Evolutionary conservation across 2,888 invertebrate species (phyloP).

Genomic region (Ametastegia equiseti): DNA sequence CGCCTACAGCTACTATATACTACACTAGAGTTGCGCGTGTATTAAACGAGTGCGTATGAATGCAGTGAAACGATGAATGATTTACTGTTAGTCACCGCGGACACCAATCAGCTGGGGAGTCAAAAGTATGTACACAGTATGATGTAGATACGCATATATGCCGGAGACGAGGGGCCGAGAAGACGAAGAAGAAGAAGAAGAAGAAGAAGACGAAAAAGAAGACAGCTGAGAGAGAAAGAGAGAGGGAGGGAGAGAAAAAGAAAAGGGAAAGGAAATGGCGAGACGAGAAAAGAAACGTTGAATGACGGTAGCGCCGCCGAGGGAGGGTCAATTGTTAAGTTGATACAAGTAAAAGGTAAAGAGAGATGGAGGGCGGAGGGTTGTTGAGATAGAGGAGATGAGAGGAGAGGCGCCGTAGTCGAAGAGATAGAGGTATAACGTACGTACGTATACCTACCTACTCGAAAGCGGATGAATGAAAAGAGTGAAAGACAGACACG

Average conservation of each 20-base stretch:
- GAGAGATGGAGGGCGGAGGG: background rate
- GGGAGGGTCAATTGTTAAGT: background rate
- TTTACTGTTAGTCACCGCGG: background rate
- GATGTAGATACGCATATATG: background rate
- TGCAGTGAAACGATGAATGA: background rate
- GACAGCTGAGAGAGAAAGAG: too few relatives aligned
- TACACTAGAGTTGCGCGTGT: background rate
- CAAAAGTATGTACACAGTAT: background rate
- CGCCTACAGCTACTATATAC: too few relatives aligned
- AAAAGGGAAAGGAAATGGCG: background rate
- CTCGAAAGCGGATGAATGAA: slow-evolving; percentile 35
- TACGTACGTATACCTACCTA: background rate
- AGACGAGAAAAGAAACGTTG: background rate
- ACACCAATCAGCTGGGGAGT: background rate
- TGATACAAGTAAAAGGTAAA: background rate
- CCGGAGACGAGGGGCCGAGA: background rate
- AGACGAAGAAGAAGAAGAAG: background rate
- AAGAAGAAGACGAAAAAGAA: background rate
- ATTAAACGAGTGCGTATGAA: background rate
- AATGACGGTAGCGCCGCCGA: background rate
- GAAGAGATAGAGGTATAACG: background rate
- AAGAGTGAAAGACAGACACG: slow-evolving; percentile 25
- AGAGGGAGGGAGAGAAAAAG: too few relatives aligned
- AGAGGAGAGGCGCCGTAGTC: background rate
- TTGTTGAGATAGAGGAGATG: background rate